Conservation (phyloP, 2,113 vertebrate species). For the Oriolus oriolus region DNA sequence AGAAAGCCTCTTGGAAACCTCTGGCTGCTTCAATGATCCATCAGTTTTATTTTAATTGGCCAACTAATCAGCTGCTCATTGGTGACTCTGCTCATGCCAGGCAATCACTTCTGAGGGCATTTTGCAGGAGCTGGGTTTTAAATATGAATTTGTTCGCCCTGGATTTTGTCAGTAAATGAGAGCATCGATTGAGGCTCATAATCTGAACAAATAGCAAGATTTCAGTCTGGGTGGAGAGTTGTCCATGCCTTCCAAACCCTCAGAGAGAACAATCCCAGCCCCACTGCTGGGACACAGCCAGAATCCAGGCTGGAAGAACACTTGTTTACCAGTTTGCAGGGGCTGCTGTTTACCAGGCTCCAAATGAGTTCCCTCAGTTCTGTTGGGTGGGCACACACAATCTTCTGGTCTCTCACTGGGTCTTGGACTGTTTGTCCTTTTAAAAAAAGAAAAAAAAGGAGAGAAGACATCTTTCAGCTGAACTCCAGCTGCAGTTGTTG, state of each 20-base stretch:
- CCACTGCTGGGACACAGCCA: neutral
- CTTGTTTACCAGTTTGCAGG: neutral
- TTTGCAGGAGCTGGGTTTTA: constrained; percentile 9
- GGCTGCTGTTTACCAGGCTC: neutral
- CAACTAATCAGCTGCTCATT: constrained; percentile 1
- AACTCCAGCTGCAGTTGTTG: neutral
- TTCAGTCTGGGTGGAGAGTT: neutral
- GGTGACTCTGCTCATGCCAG: neutral
- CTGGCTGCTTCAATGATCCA: neutral
- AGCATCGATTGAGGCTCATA: constrained; percentile 28
- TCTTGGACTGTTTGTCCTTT: neutral
- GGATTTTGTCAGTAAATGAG: neutral
- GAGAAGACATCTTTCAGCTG: neutral
- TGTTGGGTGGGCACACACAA: neutral
- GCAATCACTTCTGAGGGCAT: neutral
- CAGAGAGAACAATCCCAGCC: neutral
- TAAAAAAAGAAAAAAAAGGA: neutral
- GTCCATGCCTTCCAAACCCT: neutral
- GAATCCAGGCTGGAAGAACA: neutral
- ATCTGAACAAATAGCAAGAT: neutral
- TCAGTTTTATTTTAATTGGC: constrained; percentile 31
- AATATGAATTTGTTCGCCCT: neutral
- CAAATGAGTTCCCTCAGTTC: neutral
- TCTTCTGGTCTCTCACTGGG: neutral
- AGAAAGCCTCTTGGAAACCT: neutral